Evolutionary conservation across 1,140 invertebrate genomes (phyloP), one percentile per base, ranked within the genome.

Genomic region (Cotesia chilonis): DNA sequence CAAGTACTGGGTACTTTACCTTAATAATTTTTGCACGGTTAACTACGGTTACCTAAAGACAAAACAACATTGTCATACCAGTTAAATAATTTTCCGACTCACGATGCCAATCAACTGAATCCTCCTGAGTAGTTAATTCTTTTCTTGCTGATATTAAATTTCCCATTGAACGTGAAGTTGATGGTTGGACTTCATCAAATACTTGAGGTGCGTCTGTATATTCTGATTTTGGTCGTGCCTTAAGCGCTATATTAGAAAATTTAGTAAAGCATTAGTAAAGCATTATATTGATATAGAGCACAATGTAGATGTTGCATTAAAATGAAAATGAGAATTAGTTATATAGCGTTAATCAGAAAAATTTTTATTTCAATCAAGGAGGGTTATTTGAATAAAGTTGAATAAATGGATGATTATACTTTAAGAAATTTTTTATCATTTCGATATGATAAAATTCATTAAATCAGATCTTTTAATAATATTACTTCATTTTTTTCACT

Each of bases 201-300:
- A 75, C 64, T 79, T 78, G 77, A 6, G 81, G 70, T 28, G 80
- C 78, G 38, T 86, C 85, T 80, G 85, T 84, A 70, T 84, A 82
- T 76, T 87, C 86, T 76, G 85, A 87, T 76, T 83, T 87, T 71
- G 85, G 85, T 66, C 86, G 82, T 71, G 79, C 71, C 78, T 86
- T 86, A 85, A 82, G 79, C 73, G 79, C 85, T 87, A 82, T 81
- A 80, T 81, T 79, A 78, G 68, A 82, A 83, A 77, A 66, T 82
- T 85, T 85, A 84, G 83, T 85, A 72, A 84, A 85, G 84, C 83
- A 81, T 87, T 87, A 87, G 77, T 87, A 20, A 81, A 81, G 81
- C 76, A 69, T 52, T 73, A 41, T 6, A 64, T 35, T 38, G 7
- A 37, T 65, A 17, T 63, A 20, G 67, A 54, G 35, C 54, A 52